A percentile compares a stretch with the other conserved stretches of the same genome.
Conservation (phyloP, 2,113 vertebrate species). For the Limanda limanda region DNA sequence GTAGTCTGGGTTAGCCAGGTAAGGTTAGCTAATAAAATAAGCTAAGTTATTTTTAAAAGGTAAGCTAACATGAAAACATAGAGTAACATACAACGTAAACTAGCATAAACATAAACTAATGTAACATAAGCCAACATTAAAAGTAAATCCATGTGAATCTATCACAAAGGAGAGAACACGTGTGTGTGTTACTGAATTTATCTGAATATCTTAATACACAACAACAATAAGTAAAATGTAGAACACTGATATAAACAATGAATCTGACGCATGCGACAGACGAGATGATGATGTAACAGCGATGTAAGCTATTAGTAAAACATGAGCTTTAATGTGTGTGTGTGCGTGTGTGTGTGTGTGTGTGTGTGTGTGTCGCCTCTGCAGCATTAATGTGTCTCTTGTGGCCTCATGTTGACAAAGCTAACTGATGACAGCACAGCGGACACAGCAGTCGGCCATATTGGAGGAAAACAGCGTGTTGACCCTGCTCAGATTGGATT, state of each 20-base stretch:
- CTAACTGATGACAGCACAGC: conserved; percentile 92
- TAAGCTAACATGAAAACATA: neutral
- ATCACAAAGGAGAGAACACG: neutral
- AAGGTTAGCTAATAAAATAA: too few species aligned
- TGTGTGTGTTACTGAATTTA: too few species aligned
- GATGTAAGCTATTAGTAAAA: neutral
- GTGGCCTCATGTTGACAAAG: conserved; percentile 94
- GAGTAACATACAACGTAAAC: neutral
- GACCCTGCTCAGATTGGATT: conserved; percentile 97
- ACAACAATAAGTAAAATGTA: neutral
- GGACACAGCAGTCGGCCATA: conserved; percentile 82
- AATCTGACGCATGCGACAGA: neutral
- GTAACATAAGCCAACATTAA: neutral
- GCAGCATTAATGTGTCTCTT: conserved; percentile 82
- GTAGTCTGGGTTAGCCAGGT: too few species aligned
- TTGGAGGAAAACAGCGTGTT: conserved; percentile 84
- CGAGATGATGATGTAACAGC: conserved; percentile 2
- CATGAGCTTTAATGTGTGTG: neutral
- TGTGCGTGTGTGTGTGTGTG: conserved; percentile 1
- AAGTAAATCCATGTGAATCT: neutral
- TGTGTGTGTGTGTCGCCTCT: conserved; percentile 30
- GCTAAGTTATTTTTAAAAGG: neutral
- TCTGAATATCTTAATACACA: neutral
- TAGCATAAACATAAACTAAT: neutral
- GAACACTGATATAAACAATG: neutral